Base-by-base conservation (phyloP, 1,140 invertebrate genomes). In the Telenomus remus region DNA sequence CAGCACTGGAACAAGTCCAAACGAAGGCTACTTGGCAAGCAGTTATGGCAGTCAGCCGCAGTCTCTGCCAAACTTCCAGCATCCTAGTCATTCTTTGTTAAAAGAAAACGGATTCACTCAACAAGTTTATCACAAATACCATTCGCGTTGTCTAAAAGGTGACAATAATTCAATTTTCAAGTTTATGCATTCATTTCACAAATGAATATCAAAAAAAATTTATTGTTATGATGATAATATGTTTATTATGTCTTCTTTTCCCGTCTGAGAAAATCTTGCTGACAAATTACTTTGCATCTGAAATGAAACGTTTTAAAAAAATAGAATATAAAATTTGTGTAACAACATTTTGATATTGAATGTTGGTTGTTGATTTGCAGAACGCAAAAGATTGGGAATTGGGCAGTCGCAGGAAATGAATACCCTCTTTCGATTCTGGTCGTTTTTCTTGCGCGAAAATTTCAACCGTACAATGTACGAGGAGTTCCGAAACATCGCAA, bases 381-480 rank as follows among this genome's bases (percentile, higher is more conserved):
- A 97, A 84, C 93, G 97, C 59, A 96, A 96, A 86, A 93, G 94
- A 84, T 90, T 97, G 46, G 97, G 98, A 49, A 94, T 94, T 81
- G 98, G 98, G 0, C 94, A 96, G 78, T 97, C 96, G 10, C 95
- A 95, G 82, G 97, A 98, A 86, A 98, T 98, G 97, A 98, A 98
- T 86, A 98, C 97, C 0, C 89, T 98, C 0, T 98, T 97, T 89
- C 91, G 98, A 64, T 99, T 99, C 89, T 99, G 98, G 98, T 99
- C 98, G 15, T 99, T 99, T 91, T 99, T 99, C 90, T 90, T 99
- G 44, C 89, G 98, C 54, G 97, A 99, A 85, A 97, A 99, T 87
- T 99, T 98, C 89, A 99, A 99, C 89, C 92, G 94, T 79, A 97
- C 94, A 78, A 99, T 99, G 98, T 99, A 99, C 86, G 93, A 95